Percentiles rank a stretch among this genome's conserved stretches.
phyloP scores from a whole-genome alignment of 2,113 vertebrate genomes.

The Cyanoderma ruficeps region DNA sequence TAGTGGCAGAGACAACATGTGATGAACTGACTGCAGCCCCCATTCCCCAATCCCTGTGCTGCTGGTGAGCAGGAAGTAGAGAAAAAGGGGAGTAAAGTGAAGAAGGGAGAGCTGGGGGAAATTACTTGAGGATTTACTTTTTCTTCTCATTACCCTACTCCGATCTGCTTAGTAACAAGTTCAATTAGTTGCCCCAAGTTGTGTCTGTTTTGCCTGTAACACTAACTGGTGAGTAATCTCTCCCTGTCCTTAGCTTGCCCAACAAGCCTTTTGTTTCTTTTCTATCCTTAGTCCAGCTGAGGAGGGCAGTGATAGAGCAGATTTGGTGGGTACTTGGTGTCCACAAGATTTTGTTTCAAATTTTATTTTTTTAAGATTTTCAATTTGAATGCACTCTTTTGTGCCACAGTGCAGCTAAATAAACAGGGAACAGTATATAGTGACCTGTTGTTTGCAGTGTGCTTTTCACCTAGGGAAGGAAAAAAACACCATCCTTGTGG shows the following conservation, averaged over 20 bases:
- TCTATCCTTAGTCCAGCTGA: neutral
- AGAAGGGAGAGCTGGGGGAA: neutral
- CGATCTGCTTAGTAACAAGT: neutral
- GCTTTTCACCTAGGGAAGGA: neutral
- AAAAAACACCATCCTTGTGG: accelerated
- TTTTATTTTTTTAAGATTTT: neutral
- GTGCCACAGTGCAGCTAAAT: neutral
- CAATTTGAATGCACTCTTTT: neutral
- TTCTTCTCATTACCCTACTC: neutral
- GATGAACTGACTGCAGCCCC: neutral
- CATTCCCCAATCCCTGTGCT: neutral
- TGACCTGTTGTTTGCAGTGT: neutral
- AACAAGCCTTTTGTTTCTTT: neutral
- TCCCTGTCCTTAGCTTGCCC: neutral
- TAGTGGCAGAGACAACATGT: neutral
- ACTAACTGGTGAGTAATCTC: neutral
- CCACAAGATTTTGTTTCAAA: neutral
- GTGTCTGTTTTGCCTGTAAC: neutral
- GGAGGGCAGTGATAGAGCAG: neutral
- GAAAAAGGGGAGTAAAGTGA: neutral
- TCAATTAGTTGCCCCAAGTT: neutral
- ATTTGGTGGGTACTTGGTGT: neutral
- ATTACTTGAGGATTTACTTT: neutral
- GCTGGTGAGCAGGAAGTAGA: neutral
- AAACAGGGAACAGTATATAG: neutral